A percentile compares a stretch with the other conserved stretches of the same genome.
Conservation (phyloP, 2,113 vertebrate genomes). For the Spheniscus mendiculus region DNA sequence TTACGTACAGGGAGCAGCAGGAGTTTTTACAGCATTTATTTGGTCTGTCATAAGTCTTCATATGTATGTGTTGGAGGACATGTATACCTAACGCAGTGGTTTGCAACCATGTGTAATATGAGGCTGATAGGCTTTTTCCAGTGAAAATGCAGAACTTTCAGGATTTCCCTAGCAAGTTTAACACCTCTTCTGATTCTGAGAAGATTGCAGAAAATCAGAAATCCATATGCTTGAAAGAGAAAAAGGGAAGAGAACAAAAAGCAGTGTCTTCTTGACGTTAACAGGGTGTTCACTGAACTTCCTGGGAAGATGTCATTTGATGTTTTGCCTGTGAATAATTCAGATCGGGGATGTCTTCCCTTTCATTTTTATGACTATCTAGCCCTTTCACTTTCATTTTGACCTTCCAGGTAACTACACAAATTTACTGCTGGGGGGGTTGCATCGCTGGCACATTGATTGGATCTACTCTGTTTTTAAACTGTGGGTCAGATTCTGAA, state of each 20-base stretch:
- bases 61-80: not conserved
- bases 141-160: not conserved
- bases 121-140: not conserved
- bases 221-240: not conserved
- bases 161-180: not conserved
- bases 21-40: not conserved
- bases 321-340: not conserved
- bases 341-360: not conserved
- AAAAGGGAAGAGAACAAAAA: not conserved
- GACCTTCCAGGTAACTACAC: not conserved
- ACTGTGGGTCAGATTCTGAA: not conserved
- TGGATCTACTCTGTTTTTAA: not conserved
- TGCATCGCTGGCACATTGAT: not conserved
- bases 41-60: not conserved
- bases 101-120: not conserved
- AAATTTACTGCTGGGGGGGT: not conserved
- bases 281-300: not conserved
- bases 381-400: not conserved
- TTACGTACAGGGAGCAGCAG: not conserved
- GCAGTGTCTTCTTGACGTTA: not conserved
- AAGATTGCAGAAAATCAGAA: not conserved
- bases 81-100: not conserved
- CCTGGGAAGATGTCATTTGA: not conserved
- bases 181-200: not conserved
- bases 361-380: not conserved